Conservation (phyloP, 2,113 vertebrate genomes). For the Malaclemys terrapin region DNA sequence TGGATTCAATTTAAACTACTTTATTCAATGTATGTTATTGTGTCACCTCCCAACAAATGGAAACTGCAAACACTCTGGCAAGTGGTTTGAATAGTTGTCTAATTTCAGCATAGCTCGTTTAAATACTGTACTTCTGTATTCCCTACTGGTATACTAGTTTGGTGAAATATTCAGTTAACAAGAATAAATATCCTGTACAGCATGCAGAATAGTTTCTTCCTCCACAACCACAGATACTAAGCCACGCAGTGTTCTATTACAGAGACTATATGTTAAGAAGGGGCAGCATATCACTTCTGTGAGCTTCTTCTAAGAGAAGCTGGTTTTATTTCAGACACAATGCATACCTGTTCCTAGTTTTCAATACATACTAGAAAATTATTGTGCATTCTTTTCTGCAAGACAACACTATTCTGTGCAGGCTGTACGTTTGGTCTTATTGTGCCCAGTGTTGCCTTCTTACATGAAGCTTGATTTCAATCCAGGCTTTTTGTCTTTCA, state of each 20-base stretch:
- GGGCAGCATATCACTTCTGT: not conserved
- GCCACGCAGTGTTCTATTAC: not conserved
- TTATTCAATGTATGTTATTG: not conserved
- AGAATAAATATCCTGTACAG: not conserved
- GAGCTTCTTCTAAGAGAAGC: not conserved
- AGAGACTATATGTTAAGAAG: not conserved
- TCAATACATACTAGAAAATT: fast-evolving
- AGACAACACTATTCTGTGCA: not conserved
- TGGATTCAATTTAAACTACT: not conserved
- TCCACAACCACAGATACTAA: not conserved
- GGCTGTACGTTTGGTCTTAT: not conserved
- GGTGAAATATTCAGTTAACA: not conserved
- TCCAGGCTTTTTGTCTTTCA: not conserved
- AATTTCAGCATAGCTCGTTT: not conserved
- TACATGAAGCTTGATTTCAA: not conserved
- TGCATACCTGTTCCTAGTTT: not conserved
- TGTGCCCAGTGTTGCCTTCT: no score
- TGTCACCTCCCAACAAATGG: not conserved
- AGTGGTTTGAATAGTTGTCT: constrained; percentile 32
- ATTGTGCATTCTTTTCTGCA: not conserved
- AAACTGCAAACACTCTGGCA: not conserved
- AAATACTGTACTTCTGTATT: not conserved
- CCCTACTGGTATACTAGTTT: constrained; percentile 3
- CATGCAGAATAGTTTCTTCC: not conserved
- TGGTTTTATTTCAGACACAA: not conserved